Evolutionary conservation across 2,888 invertebrate genomes (phyloP).

Genomic region (Cordilura impudica): DNA sequence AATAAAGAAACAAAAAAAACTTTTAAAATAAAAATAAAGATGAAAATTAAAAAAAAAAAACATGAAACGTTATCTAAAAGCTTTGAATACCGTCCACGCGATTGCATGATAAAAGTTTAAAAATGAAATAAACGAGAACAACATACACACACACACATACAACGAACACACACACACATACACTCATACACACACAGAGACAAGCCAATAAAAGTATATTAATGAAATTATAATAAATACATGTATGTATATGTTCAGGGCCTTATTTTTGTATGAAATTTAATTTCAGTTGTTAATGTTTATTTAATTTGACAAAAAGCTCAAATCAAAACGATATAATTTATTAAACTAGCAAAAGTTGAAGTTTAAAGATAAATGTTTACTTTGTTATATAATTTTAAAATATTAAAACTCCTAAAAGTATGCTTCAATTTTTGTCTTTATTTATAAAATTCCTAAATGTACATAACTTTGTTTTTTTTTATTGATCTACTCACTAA

Average conservation of each 20-base stretch:
- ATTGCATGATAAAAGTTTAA: constrained; percentile 64
- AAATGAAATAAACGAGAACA: constrained; percentile 67
- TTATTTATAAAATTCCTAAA: too few species aligned
- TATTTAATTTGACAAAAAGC: background rate
- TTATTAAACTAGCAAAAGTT: constrained; percentile 55
- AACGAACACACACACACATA: constrained; percentile 32
- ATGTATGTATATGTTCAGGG: background rate
- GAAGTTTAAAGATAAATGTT: constrained; percentile 44
- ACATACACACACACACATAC: constrained; percentile 63
- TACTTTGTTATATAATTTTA: constrained; percentile 1
- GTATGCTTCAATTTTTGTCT: constrained; percentile 23
- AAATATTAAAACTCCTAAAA: constrained; percentile 15
- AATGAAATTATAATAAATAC: background rate
- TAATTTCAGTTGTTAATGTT: background rate
- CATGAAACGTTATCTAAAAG: constrained; percentile 68
- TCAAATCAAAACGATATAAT: background rate
- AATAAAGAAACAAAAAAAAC: constrained; percentile 32
- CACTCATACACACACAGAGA: constrained; percentile 10
- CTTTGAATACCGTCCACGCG: constrained; percentile 71
- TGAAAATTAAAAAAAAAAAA: constrained; percentile 41
- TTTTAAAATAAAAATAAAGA: constrained; percentile 14
- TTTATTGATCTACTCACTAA: too few species aligned
- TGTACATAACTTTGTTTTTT: too few species aligned
- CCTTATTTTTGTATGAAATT: background rate
- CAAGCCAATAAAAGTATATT: constrained; percentile 19